A percentile compares a stretch with the other conserved stretches of the same genome.
Evolutionary conservation across 2,888 invertebrate genomes (phyloP).

Genomic region (Cryptocephalus moraei): DNA sequence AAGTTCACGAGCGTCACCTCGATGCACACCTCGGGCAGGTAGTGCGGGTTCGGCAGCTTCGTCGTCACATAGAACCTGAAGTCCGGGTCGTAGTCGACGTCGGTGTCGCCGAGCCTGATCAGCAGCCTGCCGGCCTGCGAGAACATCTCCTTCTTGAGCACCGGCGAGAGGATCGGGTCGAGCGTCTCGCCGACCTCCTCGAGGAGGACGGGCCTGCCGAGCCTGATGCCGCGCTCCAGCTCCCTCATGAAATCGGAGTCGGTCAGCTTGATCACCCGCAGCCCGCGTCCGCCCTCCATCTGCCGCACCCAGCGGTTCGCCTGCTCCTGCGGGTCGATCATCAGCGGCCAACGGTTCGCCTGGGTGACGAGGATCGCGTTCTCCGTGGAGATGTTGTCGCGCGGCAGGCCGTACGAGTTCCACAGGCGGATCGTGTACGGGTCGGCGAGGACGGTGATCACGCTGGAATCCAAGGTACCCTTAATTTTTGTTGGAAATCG

Average conservation of each 20-base stretch:
- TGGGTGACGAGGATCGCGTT: conserved; percentile 84
- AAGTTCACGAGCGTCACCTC: conserved; percentile 91
- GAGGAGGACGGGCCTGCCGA: conserved; percentile 76
- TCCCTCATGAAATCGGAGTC: conserved; percentile 65
- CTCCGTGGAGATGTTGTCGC: conserved; percentile 81
- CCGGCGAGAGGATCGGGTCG: conserved; percentile 77
- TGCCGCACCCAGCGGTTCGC: conserved; percentile 88
- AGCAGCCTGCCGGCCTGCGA: conserved; percentile 67
- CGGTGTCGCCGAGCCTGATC: conserved; percentile 75
- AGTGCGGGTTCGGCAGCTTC: conserved; percentile 87
- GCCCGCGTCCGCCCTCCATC: conserved; percentile 67
- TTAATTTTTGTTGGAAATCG: no score
- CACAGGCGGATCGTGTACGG: conserved; percentile 80
- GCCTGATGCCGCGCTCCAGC: conserved; percentile 71
- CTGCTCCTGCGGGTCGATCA: conserved; percentile 94
- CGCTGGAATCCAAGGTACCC: conserved; percentile 41
- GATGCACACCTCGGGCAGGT: conserved; percentile 84
- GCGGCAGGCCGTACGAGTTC: conserved; percentile 82
- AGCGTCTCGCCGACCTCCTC: conserved; percentile 83
- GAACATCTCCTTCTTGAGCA: conserved; percentile 73
- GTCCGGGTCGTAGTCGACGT: conserved; percentile 79
- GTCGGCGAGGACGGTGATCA: conserved; percentile 65
- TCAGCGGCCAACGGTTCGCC: conserved; percentile 77
- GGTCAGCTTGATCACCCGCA: conserved; percentile 70
- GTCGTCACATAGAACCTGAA: conserved; percentile 87